Evolutionary conservation across 1,140 invertebrate species (phyloP).

Genomic region (Rhopalosiphum maidis): DNA sequence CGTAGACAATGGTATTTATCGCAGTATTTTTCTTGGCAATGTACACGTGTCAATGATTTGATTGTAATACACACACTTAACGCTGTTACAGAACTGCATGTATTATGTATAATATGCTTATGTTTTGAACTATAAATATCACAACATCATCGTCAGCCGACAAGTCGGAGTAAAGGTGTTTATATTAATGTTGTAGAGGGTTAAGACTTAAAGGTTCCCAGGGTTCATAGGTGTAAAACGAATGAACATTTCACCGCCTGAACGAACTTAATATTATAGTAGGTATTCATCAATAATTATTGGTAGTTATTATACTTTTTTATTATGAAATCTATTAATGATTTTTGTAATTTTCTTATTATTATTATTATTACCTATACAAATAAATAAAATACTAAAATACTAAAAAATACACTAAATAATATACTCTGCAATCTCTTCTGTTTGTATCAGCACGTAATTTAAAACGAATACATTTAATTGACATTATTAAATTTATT

Average conservation of each 20-base stretch:
- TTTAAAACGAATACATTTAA: background rate
- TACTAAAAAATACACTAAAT: no score
- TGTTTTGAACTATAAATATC: background rate
- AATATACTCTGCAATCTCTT: background rate
- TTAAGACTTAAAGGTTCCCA: background rate
- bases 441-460: background rate
- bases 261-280: background rate
- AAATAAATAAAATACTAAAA: no score
- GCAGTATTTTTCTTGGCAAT: background rate
- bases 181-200: no score
- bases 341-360: background rate
- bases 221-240: background rate
- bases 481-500: background rate
- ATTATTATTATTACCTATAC: background rate
- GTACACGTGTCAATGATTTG: background rate
- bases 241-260: background rate
- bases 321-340: background rate
- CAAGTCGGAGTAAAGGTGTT: background rate
- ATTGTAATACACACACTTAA: background rate
- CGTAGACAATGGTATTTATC: background rate
- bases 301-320: background rate
- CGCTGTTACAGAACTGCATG: background rate
- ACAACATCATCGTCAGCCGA: background rate
- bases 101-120: background rate
- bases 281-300: background rate